Evolutionary conservation across 1,140 invertebrate genomes (phyloP).

Genomic region (Calliphora vicina): DNA sequence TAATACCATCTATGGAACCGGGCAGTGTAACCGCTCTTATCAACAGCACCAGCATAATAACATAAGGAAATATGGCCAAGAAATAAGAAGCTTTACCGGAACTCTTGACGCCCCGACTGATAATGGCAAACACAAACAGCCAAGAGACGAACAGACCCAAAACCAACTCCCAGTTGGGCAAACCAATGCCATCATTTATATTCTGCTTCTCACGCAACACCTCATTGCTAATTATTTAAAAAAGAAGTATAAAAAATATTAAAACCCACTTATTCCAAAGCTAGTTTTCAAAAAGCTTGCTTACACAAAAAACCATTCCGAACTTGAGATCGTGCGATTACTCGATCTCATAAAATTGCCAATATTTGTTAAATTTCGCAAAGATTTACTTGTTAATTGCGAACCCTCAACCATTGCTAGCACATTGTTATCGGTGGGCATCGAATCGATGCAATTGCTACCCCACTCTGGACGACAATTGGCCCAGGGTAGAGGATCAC

Average conservation of each 20-base stretch:
- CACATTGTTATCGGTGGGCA: not conserved
- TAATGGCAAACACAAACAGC: slow-evolving; percentile 78
- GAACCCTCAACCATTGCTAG: not conserved
- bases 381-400: not conserved
- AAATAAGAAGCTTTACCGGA: slow-evolving; percentile 85
- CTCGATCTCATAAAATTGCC: slow-evolving; percentile 33
- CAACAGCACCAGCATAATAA: slow-evolving; percentile 80
- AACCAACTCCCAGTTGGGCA: slow-evolving; percentile 78
- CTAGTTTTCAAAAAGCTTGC: slow-evolving; percentile 41
- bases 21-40: slow-evolving; percentile 76
- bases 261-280: not conserved
- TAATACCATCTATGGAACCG: slow-evolving; percentile 78
- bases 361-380: slow-evolving; percentile 33
- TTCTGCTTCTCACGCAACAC: slow-evolving; percentile 74
- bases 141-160: slow-evolving; percentile 81
- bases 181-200: slow-evolving; percentile 76
- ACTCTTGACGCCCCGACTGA: slow-evolving; percentile 79
- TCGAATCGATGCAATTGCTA: slow-evolving; percentile 50
- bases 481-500: slow-evolving; percentile 70
- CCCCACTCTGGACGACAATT: slow-evolving; percentile 71
- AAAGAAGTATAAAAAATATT: not conserved
- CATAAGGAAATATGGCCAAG: slow-evolving; percentile 85
- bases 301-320: slow-evolving; percentile 71
- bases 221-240: slow-evolving; percentile 66
- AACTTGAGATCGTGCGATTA: slow-evolving; percentile 64